Conservation (phyloP, 1,140 invertebrate species). For the Chymomyza costata region DNA sequence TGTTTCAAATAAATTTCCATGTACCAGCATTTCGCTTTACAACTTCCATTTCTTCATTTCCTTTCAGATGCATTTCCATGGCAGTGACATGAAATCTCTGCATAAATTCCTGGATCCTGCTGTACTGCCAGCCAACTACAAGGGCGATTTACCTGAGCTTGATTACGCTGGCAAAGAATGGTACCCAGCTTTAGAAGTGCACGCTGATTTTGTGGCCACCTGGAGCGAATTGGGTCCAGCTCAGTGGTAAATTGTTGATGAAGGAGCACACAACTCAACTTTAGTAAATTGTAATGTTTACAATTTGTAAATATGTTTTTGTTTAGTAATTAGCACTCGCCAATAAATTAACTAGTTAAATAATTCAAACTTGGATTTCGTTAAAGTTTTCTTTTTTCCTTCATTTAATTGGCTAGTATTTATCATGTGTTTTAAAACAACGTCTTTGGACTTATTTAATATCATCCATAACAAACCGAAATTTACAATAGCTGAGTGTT, state of each 20-base stretch:
- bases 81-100: conserved; percentile 83
- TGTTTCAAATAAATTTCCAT: too few species aligned
- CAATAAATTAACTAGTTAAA: conserved; percentile 63
- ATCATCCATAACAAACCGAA: background rate
- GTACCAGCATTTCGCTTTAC: too few species aligned
- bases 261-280: conserved; percentile 10
- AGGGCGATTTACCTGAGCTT: conserved; percentile 83
- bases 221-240: conserved; percentile 82
- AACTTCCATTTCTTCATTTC: conserved; percentile 75
- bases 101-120: conserved; percentile 84
- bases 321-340: conserved; percentile 53
- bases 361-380: conserved; percentile 21
- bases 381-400: background rate
- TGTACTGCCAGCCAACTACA: conserved; percentile 81
- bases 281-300: conserved; percentile 30
- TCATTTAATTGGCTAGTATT: too few species aligned
- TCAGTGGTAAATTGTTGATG: conserved; percentile 70
- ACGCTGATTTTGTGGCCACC: conserved; percentile 80
- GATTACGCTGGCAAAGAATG: conserved; percentile 85
- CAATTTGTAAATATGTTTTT: conserved; percentile 51
- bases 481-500: conserved; percentile 9
- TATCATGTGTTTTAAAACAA: too few species aligned
- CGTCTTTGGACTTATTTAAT: too few species aligned
- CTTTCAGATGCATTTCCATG: conserved; percentile 87
- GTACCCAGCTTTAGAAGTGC: conserved; percentile 81